Conservation (phyloP, 2,113 vertebrate genomes). For the Prochilodus magdalenae region DNA sequence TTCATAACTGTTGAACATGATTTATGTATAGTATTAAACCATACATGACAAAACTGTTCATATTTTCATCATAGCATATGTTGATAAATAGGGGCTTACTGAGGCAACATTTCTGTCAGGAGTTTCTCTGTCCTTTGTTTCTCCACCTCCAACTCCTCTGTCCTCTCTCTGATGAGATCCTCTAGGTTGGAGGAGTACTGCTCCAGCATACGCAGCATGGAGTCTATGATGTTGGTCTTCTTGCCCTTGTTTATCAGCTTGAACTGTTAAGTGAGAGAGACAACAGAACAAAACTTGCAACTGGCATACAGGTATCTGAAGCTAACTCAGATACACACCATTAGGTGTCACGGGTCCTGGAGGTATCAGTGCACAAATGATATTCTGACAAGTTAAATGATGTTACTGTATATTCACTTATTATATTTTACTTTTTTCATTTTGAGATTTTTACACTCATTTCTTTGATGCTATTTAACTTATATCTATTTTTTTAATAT, state of each 20-base stretch:
- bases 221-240: constrained; percentile 94
- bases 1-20: too few species aligned
- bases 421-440: too few species aligned
- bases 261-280: constrained; percentile 77
- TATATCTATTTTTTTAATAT: too few species aligned
- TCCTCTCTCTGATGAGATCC: constrained; percentile 89
- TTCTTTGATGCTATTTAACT: too few species aligned
- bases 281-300: neutral
- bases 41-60: too few species aligned
- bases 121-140: constrained; percentile 95
- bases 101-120: constrained; percentile 91
- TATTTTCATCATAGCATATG: neutral
- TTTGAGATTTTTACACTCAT: too few species aligned
- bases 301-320: neutral
- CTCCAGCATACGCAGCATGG: constrained; percentile 93
- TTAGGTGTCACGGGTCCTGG: neutral
- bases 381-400: too few species aligned
- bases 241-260: constrained; percentile 94
- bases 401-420: too few species aligned
- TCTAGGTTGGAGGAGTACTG: constrained; percentile 95
- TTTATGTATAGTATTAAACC: too few species aligned
- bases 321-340: neutral
- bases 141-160: constrained; percentile 91
- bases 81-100: constrained; percentile 75
- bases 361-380: too few species aligned